Evolutionary conservation across 2,113 vertebrate genomes (phyloP), one percentile per base, ranked within the genome.

Genomic region (Clinocottus analis): DNA sequence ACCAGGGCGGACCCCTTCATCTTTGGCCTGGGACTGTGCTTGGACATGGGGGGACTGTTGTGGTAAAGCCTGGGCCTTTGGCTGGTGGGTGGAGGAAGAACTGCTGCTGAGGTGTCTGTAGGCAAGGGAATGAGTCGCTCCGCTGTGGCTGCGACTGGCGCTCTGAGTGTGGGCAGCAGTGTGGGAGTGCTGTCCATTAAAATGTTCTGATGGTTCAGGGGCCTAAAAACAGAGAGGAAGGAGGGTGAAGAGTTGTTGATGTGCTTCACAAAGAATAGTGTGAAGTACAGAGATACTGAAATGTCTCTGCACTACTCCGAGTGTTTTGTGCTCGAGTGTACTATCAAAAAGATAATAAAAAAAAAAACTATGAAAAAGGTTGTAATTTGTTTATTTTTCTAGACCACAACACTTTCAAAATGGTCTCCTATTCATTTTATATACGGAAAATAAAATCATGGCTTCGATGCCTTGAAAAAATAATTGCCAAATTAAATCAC

Each of bases 1-100:
- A 1, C 82, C 89, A 33, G 92, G 85, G 2, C 95, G 91, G 59
- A 95, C 51, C 11, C 84, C 92, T 16, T 3, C 16, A 1, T 95
- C 94, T 41, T 92, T 88, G 16, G 85, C 35, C 23, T 47, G 62
- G 19, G 56, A 37, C 59, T 77, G 72, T 13, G 67, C n/a, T 68
- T 83, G 77, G 21, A 51, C 70, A 27, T 59, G 87, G n/a, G 56
- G 58, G 27, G 75, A 33, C 3, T 64, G 55, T 64, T 77, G 85
- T 0, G 51, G 81, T 59, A 27, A 27, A 43, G 7, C 55, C 35
- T 63, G 82, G 23, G 39, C 49, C 37, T 63, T 79, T 1, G 45
- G 85, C 41, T 72, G 93, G 27, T 85, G 88, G 72, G 58, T 89
- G 53, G 85, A 82, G 80, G 85, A 61, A 0, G 89, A 79, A 8